Evolutionary conservation across 2,888 invertebrate species (phyloP).

Genomic region (Perithous albicinctus): DNA sequence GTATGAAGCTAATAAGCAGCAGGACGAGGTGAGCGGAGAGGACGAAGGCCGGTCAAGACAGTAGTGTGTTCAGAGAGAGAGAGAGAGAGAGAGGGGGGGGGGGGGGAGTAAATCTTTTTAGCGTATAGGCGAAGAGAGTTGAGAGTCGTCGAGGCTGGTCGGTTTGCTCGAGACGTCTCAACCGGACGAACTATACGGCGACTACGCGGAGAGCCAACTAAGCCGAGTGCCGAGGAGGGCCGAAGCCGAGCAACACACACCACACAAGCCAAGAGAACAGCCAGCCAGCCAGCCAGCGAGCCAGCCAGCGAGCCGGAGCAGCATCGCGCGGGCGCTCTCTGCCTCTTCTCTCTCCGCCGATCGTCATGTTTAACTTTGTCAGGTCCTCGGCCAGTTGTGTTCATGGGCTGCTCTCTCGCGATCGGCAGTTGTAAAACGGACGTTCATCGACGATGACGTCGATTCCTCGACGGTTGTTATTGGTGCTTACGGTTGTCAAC

Average conservation of each 20-base stretch:
- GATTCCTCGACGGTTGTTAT: neutral
- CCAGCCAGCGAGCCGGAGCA: neutral
- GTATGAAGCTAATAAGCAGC: neutral
- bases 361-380: conserved; percentile 32
- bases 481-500: conserved; percentile 22
- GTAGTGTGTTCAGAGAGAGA: no score
- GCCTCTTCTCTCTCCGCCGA: conserved; percentile 36
- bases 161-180: conserved; percentile 8
- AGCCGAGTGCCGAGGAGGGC: conserved; percentile 3
- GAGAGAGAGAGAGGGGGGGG: no score
- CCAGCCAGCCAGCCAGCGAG: neutral
- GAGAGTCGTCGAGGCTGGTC: conserved; percentile 16
- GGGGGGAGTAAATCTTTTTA: neutral
- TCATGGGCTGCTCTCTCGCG: conserved; percentile 54
- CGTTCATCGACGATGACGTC: conserved; percentile 53
- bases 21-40: neutral
- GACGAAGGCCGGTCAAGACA: conserved; percentile 14
- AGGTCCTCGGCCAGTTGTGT: conserved; percentile 19
- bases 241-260: no score
- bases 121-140: conserved; percentile 5
- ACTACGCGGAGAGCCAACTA: no score
- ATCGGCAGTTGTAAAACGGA: conserved; percentile 60
- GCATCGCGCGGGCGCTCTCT: conserved; percentile 7
- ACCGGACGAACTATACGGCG: conserved; percentile 21
- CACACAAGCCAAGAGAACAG: no score